These are phyloP conservation scores for Hydrozoanthus gracilis DNA, from an alignment of 92 coral and sea anemone genomes.

Conservation along the genomic window DNA sequence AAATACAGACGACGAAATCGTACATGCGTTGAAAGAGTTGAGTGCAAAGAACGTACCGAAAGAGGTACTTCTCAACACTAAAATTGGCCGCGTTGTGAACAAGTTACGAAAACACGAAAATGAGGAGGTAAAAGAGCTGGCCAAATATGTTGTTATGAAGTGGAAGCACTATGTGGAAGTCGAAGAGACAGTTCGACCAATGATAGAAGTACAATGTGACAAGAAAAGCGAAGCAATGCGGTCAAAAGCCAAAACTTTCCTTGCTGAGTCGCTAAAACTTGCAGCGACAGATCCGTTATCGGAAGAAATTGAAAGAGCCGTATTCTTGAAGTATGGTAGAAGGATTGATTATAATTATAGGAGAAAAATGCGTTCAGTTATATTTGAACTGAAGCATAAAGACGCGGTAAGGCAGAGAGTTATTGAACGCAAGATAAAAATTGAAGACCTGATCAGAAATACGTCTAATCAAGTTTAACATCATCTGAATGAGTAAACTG, in stretches of 20 bases:
- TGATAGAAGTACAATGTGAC: constrained; percentile 84
- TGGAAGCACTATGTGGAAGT: constrained; percentile 75
- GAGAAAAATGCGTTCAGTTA: constrained; percentile 76
- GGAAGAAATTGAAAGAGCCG: constrained; percentile 74
- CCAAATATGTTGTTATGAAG: constrained; percentile 71
- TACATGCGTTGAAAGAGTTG: constrained; percentile 66
- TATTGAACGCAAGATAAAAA: constrained; percentile 48
- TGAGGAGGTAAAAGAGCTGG: constrained; percentile 59
- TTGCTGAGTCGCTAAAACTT: constrained; percentile 63
- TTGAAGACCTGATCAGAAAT: constrained; percentile 52
- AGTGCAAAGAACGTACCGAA: constrained; percentile 70
- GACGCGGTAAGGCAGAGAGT: constrained; percentile 54
- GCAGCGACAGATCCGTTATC: constrained; percentile 60
- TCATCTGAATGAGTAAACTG: not conserved
- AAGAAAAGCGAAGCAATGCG: constrained; percentile 73
- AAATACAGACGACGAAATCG: constrained; percentile 57
- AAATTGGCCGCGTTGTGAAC: constrained; percentile 80
- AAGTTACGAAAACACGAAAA: constrained; percentile 61
- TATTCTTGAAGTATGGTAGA: constrained; percentile 67
- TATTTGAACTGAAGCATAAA: constrained; percentile 68
- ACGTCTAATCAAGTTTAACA: not conserved
- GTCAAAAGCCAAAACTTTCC: constrained; percentile 68
- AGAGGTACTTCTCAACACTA: constrained; percentile 70
- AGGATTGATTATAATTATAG: constrained; percentile 70
- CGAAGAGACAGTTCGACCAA: constrained; percentile 59